Percentiles rank a stretch among this genome's conserved stretches.
Conservation (phyloP, 2,797 vertebrate species). For the Psittacula echo region DNA sequence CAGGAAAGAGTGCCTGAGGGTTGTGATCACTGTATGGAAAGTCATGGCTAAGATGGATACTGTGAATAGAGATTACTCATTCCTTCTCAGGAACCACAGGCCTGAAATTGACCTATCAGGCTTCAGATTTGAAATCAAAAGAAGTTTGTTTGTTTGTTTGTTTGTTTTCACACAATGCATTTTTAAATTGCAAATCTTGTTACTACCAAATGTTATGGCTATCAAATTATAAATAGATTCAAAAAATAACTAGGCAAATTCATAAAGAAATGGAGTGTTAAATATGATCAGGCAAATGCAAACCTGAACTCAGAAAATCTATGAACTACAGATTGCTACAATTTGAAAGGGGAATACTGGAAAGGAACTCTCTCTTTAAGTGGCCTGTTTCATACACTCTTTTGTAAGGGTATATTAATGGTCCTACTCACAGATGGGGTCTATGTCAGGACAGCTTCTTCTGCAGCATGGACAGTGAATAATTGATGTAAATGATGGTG, state of each 20-base stretch:
- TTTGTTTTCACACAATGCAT: not conserved
- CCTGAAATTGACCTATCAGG: not conserved
- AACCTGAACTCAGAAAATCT: not conserved
- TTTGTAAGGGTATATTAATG: not conserved
- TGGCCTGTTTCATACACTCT: not conserved
- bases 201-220: not conserved
- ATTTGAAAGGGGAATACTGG: not conserved
- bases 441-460: not conserved
- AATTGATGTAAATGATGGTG: not conserved
- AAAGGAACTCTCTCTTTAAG: not conserved
- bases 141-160: not conserved
- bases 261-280: not conserved
- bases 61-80: not conserved
- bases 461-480: not conserved
- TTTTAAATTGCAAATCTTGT: not conserved
- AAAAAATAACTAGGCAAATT: not conserved
- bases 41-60: not conserved
- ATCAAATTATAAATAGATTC: not conserved
- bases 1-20: not conserved
- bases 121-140: not conserved
- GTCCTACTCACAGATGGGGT: not conserved
- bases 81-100: not conserved
- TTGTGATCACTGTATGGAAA: not conserved
- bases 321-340: not conserved
- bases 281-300: not conserved